These are phyloP conservation scores for Falco biarmicus DNA, from an alignment of 2,797 vertebrate genomes.

Conservation along the genomic window DNA sequence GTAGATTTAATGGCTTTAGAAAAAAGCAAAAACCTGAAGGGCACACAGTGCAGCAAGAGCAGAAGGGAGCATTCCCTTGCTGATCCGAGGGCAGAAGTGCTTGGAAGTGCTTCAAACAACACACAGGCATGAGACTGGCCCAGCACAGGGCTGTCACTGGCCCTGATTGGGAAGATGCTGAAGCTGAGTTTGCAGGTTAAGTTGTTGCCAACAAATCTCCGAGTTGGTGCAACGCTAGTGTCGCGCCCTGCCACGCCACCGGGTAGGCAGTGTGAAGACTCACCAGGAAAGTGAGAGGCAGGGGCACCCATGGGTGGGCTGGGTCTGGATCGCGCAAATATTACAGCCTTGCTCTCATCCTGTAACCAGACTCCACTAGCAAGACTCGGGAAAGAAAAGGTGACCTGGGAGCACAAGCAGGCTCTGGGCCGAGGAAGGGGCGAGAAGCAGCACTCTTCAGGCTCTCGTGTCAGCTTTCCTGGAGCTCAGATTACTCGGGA, in stretches of 20 bases:
- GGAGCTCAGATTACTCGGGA: conserved; percentile 67
- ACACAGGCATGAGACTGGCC: neutral
- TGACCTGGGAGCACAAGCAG: conserved; percentile 44
- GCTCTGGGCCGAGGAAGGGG: conserved; percentile 22
- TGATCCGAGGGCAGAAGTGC: neutral
- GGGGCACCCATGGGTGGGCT: neutral
- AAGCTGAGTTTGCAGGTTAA: neutral
- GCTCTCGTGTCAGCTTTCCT: conserved; percentile 63
- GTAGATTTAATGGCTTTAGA: neutral
- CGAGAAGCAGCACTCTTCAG: conserved; percentile 7
- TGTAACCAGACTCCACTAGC: conserved; percentile 48
- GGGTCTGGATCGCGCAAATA: rapidly evolving
- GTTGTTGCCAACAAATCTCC: neutral
- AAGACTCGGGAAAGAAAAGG: conserved; percentile 34
- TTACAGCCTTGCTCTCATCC: neutral
- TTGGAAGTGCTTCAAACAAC: conserved; percentile 18
- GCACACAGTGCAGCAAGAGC: neutral
- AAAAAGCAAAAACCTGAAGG: conserved; percentile 16
- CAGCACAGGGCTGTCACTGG: neutral
- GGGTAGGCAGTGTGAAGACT: neutral
- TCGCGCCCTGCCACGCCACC: rapidly evolving
- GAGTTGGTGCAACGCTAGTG: neutral
- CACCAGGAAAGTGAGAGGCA: neutral
- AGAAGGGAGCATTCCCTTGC: neutral
- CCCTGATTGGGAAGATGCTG: neutral